Conservation (phyloP, 2,113 vertebrate genomes). For the Podilymbus podiceps region DNA sequence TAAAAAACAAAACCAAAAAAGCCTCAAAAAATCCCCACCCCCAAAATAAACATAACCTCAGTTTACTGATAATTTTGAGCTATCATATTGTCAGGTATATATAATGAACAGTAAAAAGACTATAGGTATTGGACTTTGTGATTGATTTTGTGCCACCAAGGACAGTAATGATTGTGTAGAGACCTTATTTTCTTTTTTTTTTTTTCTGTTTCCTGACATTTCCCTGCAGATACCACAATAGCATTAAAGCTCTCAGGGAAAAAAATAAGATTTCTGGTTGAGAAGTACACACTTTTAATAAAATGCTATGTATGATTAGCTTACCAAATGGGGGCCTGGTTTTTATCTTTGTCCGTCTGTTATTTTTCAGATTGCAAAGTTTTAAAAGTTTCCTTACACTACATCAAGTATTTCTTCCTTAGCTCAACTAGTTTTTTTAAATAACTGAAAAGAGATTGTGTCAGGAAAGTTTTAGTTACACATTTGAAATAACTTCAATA, state of each 20-base stretch:
- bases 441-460: background rate
- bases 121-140: background rate
- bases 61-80: background rate
- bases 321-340: background rate
- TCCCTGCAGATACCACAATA: background rate
- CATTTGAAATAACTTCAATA: no score
- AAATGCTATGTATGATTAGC: background rate
- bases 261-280: background rate
- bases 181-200: background rate
- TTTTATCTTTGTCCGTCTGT: background rate
- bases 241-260: background rate
- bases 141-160: slow-evolving; percentile 19
- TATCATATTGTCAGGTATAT: background rate
- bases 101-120: background rate
- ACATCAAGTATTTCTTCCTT: background rate
- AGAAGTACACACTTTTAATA: background rate
- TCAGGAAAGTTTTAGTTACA: background rate
- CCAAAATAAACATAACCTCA: background rate
- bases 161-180: background rate
- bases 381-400: background rate
- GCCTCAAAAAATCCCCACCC: background rate
- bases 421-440: background rate
- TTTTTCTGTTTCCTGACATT: background rate
- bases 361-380: background rate
- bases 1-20: background rate